Percentiles rank a stretch among this genome's conserved stretches.
These are phyloP conservation scores for Beaufortia kweichowensis DNA, from an alignment of 2,113 vertebrate genomes.

Conservation along the genomic window DNA sequence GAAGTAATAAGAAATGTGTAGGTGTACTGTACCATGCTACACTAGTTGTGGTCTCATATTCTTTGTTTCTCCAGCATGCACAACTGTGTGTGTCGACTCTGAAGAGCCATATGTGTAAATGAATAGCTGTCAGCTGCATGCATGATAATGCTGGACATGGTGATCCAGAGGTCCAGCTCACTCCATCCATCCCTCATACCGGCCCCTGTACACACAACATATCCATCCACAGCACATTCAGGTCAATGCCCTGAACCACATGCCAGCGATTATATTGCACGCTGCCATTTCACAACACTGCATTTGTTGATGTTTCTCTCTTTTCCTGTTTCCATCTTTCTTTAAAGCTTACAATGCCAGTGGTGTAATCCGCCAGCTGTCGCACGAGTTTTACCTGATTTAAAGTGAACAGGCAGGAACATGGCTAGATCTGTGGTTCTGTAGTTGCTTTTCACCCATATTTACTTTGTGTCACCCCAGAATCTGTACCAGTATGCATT, in stretches of 20 bases:
- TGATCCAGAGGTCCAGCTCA: constrained; percentile 53
- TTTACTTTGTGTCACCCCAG: too few species aligned
- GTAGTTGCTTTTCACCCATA: too few species aligned
- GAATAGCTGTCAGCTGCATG: constrained; percentile 54
- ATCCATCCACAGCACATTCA: constrained; percentile 55
- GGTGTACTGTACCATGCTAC: too few species aligned
- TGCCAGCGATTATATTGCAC: constrained; percentile 50
- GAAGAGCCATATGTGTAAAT: constrained; percentile 49
- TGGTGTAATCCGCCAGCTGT: constrained; percentile 40
- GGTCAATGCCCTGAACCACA: constrained; percentile 41
- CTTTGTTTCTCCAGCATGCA: constrained; percentile 5
- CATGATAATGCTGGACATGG: constrained; percentile 43
- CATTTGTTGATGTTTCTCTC: constrained; percentile 33
- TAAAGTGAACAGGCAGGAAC: background rate
- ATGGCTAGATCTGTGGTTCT: background rate
- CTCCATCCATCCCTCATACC: constrained; percentile 55
- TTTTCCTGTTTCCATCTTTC: background rate
- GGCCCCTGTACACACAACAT: constrained; percentile 45
- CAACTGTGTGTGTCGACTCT: background rate
- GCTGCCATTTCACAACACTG: constrained; percentile 19
- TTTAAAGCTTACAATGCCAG: background rate
- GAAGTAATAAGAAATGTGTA: too few species aligned
- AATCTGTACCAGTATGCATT: too few species aligned
- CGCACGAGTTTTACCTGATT: constrained; percentile 59
- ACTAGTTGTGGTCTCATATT: background rate